Base-by-base conservation (phyloP, 2,888 invertebrate genomes). In the Alitta virens region DNA sequence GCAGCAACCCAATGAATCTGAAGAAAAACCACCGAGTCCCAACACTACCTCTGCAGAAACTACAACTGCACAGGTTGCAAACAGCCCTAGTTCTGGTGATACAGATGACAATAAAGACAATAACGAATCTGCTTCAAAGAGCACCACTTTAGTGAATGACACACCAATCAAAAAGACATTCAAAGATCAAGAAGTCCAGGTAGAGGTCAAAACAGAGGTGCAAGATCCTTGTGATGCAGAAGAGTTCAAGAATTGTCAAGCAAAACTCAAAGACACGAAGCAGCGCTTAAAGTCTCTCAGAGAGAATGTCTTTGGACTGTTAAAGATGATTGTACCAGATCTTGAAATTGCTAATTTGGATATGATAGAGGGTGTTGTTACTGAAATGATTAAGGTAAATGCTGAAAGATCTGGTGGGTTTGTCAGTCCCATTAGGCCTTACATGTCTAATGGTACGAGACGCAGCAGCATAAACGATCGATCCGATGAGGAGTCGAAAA, bases 311-410 rank as follows among this genome's bases (percentile, higher is more conserved):
- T 24, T 25, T 1, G 27, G 26, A 23, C 40, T 61, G 16, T 40
- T 61, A n/a, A 46, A 61, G 42, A 49, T 61, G 26, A 54, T 61
- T 25, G 61, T 61, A 16, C 56, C 61, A 2, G 55, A 49, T 23
- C 24, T 56, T 7, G 26, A 50, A 7, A 16, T 61, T 18, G 56
- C 33, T 16, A 42, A 46, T 5, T 33, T 50, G 24, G 55, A 49
- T 14, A 33, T 61, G 38, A 56, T 61, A 2, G 56, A 61, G 25
- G 40, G 40, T 9, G 50, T 56, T 14, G 61, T 61, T 21, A 33
- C 50, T 2, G 61, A 61, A 50, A 61, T 61, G 56, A 61, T 61
- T 25, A 51, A 51, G 5, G 56, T 61, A 12, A 55, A 56, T 18
- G 51, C 2, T 1, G 57, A 57, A 5, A 14, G n/a, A 1, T 16